Evolutionary conservation across 1,140 invertebrate genomes (phyloP).

Genomic region (Agrilus planipennis): DNA sequence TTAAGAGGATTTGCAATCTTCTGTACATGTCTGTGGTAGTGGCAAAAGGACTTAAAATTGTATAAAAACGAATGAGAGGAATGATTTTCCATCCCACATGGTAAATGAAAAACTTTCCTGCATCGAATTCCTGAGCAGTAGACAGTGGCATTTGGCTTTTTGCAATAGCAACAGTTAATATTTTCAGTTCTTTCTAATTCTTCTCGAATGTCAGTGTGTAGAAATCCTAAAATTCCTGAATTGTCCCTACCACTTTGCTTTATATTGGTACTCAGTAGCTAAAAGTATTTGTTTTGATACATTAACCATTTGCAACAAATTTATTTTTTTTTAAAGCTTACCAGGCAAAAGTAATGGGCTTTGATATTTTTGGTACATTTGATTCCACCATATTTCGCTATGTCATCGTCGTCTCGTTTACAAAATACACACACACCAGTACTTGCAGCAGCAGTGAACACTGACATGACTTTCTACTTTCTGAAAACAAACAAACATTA

Average conservation of each 20-base stretch:
- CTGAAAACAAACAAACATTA: too few species aligned
- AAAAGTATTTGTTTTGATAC: too few species aligned
- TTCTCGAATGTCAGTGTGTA: slow-evolving; percentile 43
- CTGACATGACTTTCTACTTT: too few species aligned
- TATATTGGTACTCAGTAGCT: slow-evolving; percentile 46
- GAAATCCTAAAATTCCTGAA: slow-evolving; percentile 50
- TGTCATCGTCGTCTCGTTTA: background rate
- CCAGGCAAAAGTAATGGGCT: slow-evolving; percentile 1
- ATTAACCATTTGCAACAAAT: background rate
- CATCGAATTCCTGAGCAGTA: slow-evolving; percentile 31
- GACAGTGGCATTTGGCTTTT: background rate
- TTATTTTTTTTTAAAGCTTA: background rate
- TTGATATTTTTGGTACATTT: background rate
- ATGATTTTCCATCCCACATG: slow-evolving; percentile 44
- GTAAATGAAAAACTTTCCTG: slow-evolving; percentile 46
- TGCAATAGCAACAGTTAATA: background rate
- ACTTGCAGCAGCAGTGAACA: too few species aligned
- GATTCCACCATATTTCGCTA: background rate
- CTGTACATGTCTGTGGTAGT: slow-evolving; percentile 26
- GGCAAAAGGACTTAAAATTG: slow-evolving; percentile 41
- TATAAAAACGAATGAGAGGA: slow-evolving; percentile 44
- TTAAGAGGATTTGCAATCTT: slow-evolving; percentile 11
- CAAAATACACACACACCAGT: background rate
- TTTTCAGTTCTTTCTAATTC: slow-evolving; percentile 34
- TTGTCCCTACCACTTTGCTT: slow-evolving; percentile 44